Evolutionary conservation across 2,888 invertebrate species (phyloP), one percentile per base, ranked within the genome.

Genomic region (Aporophyla nigra): DNA sequence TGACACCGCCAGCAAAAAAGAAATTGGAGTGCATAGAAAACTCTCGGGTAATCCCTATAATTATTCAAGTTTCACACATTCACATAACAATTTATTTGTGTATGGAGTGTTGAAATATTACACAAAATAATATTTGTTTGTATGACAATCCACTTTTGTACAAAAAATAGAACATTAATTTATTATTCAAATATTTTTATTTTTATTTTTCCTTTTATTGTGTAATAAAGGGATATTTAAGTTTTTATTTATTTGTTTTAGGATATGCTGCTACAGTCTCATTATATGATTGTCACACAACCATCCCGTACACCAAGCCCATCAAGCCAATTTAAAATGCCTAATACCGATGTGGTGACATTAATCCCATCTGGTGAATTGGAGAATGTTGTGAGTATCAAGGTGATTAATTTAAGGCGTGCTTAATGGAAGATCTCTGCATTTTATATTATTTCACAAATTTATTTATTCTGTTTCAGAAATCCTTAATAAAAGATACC

Each of bases 241-340:
- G 53, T 53, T 53, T 53, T 53, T 21, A 21, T 7, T n/a, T 21
- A 53, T 53, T 21, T 53, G 53, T 53, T 53, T 21, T 53, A 53
- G 53, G 7, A 53, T 53, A 21, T 53, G 53, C 21, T 53, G 21
- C 53, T 53, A 53, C 53, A 12, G 53, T 21, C 21, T 24, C n/a
- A 56, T n/a, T n/a, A 56, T 24, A 56, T 56, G 54, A 56, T 24
- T 56, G 54, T 56, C n/a, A 56, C 54, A 56, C 54, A 54, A 54
- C 54, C 54, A 56, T n/a, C 24, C n/a, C 54, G 54, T 56, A 56
- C 54, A 56, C 54, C 54, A 24, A 56, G 54, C 54, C 54, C 54
- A 56, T 56, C 54, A 56, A 56, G n/a, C 54, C 54, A 56, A 56
- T 24, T 56, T 56, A 33, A 33, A 33, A 33, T 33, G 33, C 33